Conservation (phyloP, 2,113 vertebrate species). For the Prochilodus magdalenae region DNA sequence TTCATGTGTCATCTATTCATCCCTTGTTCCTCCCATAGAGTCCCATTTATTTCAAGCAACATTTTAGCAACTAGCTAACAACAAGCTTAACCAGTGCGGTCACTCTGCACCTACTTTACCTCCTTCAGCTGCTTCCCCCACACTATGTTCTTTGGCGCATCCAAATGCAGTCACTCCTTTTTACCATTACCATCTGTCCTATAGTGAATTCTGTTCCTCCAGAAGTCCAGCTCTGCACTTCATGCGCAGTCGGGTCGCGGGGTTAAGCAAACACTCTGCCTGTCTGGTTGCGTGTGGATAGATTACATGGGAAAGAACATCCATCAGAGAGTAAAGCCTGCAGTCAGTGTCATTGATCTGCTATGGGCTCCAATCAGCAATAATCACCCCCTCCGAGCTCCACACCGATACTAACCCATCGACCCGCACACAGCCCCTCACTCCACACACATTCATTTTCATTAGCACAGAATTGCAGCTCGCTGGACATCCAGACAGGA, state of each 20-base stretch:
- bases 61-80: no score
- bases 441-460: conserved; percentile 58
- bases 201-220: no score
- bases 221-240: neutral
- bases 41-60: no score
- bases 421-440: conserved; percentile 44
- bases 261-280: conserved; percentile 38
- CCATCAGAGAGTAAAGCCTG: conserved; percentile 57
- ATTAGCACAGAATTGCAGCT: conserved; percentile 46
- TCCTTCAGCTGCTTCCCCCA: no score
- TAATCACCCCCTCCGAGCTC: conserved; percentile 62
- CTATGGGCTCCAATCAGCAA: conserved; percentile 63
- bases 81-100: no score
- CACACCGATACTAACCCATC: conserved; percentile 41
- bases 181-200: no score
- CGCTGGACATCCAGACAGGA: neutral
- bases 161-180: no score
- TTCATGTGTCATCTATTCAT: no score
- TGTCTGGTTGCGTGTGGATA: conserved; percentile 34
- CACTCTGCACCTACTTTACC: no score
- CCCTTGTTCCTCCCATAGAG: no score
- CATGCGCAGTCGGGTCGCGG: conserved; percentile 1
- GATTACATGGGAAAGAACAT: conserved; percentile 59
- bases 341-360: conserved; percentile 64
- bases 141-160: no score